phyloP scores from a whole-genome alignment of 2,888 invertebrate genomes.

The Macrosoma leucophasiata region DNA sequence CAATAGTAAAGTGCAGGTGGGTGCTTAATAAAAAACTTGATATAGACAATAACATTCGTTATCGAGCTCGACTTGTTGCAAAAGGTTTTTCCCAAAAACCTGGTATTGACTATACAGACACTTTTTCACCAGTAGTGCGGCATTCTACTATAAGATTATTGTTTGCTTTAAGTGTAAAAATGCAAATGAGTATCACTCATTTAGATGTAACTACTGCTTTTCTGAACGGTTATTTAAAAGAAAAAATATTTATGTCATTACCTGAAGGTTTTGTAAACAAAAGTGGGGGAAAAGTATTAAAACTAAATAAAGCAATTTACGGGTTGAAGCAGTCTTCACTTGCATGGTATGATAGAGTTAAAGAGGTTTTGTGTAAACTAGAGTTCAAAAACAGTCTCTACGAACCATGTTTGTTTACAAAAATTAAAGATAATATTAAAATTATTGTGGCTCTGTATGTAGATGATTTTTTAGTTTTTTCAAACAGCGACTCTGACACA shows the following conservation, averaged over 20 bases:
- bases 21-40: slow-evolving; percentile 13
- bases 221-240: slow-evolving; percentile 13
- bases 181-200: slow-evolving; percentile 3
- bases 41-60: slow-evolving; percentile 10
- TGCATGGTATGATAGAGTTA: no score
- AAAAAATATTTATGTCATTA: slow-evolving; percentile 14
- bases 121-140: slow-evolving; percentile 9
- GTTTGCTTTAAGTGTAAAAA: slow-evolving; percentile 10
- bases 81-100: slow-evolving; percentile 16
- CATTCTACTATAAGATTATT: slow-evolving; percentile 16
- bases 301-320: slow-evolving; percentile 10
- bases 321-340: slow-evolving; percentile 8
- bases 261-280: slow-evolving; percentile 17
- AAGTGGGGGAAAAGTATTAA: slow-evolving; percentile 16
- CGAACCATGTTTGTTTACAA: no score
- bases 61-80: slow-evolving; percentile 16
- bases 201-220: slow-evolving; percentile 9
- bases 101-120: slow-evolving; percentile 12
- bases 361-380: no score
- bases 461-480: no score
- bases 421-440: no score
- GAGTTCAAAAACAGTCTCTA: no score
- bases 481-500: no score
- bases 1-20: slow-evolving; percentile 11
- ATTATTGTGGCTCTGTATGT: no score